phyloP scores from a whole-genome alignment of 2,888 invertebrate genomes.

The Lottia gigantea region DNA sequence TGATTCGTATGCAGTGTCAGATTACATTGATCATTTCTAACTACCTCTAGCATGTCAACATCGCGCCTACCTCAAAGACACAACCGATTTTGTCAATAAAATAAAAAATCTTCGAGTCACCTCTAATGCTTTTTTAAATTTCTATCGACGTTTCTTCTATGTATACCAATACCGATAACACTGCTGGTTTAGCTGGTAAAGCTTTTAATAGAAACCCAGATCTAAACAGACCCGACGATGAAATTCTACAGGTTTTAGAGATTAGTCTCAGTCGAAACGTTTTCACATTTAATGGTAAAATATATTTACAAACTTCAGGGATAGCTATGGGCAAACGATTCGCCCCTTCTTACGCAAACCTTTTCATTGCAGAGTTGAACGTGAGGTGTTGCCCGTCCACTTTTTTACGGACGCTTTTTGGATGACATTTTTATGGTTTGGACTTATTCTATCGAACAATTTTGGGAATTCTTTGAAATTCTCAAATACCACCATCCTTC shows the following conservation, averaged over 20 bases:
- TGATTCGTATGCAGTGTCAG: background rate
- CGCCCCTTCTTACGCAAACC: background rate
- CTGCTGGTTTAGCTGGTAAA: background rate
- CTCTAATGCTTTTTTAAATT: background rate
- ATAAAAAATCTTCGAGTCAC: background rate
- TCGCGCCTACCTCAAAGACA: background rate
- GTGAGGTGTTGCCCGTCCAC: background rate
- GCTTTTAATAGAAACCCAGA: too few relatives aligned
- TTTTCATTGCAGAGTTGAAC: background rate
- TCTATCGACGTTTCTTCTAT: background rate
- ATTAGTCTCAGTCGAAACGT: background rate
- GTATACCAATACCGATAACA: background rate
- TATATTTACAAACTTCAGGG: background rate
- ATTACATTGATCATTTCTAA: background rate
- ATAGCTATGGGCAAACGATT: background rate
- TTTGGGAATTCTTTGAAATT: background rate
- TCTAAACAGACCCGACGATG: too few relatives aligned
- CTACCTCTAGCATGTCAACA: background rate
- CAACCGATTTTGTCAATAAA: background rate
- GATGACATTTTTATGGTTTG: conserved; percentile 2
- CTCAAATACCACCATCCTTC: background rate
- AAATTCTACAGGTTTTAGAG: background rate
- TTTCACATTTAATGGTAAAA: background rate
- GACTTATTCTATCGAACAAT: background rate
- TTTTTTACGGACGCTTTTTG: background rate